Evolutionary conservation across 1,140 invertebrate species (phyloP).

Genomic region (Cherax destructor): DNA sequence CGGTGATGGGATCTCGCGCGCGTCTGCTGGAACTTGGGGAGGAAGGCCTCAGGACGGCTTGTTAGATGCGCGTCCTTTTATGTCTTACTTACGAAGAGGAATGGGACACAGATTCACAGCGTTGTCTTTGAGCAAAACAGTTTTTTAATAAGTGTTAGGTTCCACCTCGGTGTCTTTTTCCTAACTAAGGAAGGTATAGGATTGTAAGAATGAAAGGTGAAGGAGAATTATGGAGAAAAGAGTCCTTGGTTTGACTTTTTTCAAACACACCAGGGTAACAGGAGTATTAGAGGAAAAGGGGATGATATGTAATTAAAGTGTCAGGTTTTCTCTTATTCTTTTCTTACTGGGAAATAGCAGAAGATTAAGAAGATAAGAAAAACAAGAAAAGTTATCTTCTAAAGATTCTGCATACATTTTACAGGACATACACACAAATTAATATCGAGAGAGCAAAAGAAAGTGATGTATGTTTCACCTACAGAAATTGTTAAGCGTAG

Average conservation of each 20-base stretch:
- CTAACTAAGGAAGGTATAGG: constrained; percentile 30
- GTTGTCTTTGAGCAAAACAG: constrained; percentile 34
- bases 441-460: not conserved
- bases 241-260: not conserved
- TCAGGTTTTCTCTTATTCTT: not conserved
- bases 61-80: constrained; percentile 42
- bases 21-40: constrained; percentile 37
- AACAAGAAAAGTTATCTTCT: not conserved
- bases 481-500: not conserved
- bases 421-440: not conserved
- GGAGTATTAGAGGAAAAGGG: not conserved
- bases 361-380: not conserved
- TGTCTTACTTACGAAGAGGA: constrained; percentile 27
- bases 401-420: not conserved
- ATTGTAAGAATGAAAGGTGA: constrained; percentile 14
- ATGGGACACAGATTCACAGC: constrained; percentile 39
- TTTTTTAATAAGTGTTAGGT: constrained; percentile 32
- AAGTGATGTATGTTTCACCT: not conserved
- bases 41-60: constrained; percentile 50
- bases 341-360: not conserved
- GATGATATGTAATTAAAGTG: not conserved
- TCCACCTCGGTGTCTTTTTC: constrained; percentile 14
- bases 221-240: not conserved
- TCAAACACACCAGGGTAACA: not conserved
- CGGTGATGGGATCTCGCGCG: constrained; percentile 37